These are phyloP conservation scores for Tetraneura akinire DNA, from an alignment of 1,140 invertebrate species.

Conservation along the genomic window DNA sequence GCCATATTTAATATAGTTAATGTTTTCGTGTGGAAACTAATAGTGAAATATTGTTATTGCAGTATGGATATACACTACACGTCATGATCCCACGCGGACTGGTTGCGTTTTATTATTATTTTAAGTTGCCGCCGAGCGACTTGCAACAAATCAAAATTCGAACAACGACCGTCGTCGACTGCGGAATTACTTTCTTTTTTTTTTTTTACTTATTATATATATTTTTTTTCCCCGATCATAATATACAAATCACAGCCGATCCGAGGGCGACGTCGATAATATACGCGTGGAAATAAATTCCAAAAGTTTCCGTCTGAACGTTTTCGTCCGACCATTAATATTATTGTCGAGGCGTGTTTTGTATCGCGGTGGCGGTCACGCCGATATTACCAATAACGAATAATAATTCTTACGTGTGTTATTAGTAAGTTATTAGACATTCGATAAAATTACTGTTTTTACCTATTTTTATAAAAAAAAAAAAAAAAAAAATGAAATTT, in stretches of 20 bases:
- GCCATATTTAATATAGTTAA: neutral
- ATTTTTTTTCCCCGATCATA: too few species aligned
- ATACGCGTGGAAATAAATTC: constrained; percentile 15
- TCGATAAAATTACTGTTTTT: too few species aligned
- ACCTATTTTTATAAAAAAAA: too few species aligned
- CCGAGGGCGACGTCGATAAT: neutral
- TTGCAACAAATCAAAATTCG: constrained; percentile 29
- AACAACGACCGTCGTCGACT: neutral
- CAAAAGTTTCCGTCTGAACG: neutral
- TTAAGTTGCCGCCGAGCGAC: neutral
- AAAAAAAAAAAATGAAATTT: too few species aligned
- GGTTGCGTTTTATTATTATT: constrained; percentile 14
- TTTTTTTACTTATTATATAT: neutral
- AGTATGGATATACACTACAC: too few species aligned
- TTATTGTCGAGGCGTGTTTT: neutral
- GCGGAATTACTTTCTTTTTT: neutral
- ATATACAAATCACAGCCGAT: constrained; percentile 12
- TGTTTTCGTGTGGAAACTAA: constrained; percentile 1
- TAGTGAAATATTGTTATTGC: too few species aligned
- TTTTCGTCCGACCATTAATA: neutral
- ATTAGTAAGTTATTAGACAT: too few species aligned
- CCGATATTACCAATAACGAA: neutral
- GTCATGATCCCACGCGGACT: too few species aligned
- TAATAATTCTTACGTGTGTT: too few species aligned
- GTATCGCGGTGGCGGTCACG: neutral